Evolutionary conservation across 2,797 vertebrate species (phyloP).

Genomic region (Zenarchopterus dispar): DNA sequence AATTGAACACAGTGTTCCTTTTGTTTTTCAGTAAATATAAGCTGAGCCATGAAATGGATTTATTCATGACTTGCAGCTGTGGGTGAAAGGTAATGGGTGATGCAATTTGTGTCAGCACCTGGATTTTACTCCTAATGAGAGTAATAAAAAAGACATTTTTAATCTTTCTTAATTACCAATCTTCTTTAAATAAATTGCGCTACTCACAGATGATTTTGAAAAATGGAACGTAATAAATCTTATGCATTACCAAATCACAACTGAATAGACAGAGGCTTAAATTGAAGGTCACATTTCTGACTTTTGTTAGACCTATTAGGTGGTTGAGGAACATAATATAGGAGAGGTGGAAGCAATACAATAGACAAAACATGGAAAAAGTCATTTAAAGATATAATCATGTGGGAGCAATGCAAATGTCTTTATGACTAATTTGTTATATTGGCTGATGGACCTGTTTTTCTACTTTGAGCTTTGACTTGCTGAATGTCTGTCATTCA

Average conservation of each 20-base stretch:
- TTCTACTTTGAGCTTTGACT: too few relatives aligned
- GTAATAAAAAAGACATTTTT: constrained; percentile 13
- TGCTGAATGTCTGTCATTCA: too few relatives aligned
- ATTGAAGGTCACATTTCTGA: too few relatives aligned
- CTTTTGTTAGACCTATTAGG: too few relatives aligned
- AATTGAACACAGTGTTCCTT: constrained; percentile 67
- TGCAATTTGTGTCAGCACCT: constrained; percentile 38
- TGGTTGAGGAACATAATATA: too few relatives aligned
- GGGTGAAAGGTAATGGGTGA: constrained; percentile 44
- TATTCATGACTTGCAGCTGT: constrained; percentile 51
- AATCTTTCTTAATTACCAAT: constrained; percentile 13
- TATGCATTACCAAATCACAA: background rate
- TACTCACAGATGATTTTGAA: constrained; percentile 11
- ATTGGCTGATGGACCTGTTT: too few relatives aligned
- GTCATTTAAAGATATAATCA: too few relatives aligned
- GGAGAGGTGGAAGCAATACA: too few relatives aligned
- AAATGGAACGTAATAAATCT: constrained; percentile 6
- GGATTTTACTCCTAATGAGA: constrained; percentile 5
- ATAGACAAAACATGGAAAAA: too few relatives aligned
- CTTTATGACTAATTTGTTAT: too few relatives aligned
- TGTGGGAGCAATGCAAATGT: too few relatives aligned
- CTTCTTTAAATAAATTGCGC: constrained; percentile 13
- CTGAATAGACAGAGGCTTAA: background rate
- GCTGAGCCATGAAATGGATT: constrained; percentile 63
- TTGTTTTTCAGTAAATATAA: constrained; percentile 68